Percentiles rank a stretch among this genome's conserved stretches.
Conservation (phyloP, 2,797 vertebrate genomes). For the Siniperca undulata region DNA sequence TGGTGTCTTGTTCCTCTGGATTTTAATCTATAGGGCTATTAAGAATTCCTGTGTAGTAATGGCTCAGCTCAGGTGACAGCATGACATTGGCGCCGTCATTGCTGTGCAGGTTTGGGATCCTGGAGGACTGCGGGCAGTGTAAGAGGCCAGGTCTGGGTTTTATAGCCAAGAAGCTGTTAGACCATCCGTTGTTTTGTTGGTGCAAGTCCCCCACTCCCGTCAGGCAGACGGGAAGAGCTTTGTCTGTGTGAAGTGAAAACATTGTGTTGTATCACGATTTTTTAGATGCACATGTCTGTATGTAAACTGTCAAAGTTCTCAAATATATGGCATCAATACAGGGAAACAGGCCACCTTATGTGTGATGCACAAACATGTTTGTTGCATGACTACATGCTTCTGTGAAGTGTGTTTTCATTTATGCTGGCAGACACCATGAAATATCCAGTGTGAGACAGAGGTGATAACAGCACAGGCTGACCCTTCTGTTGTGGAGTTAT, state of each 20-base stretch:
- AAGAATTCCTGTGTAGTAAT: conserved; percentile 82
- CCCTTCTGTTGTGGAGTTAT: conserved; percentile 62
- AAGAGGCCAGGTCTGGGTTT: conserved; percentile 39
- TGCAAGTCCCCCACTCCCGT: conserved; percentile 21
- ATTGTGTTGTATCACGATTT: background rate
- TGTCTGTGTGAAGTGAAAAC: conserved; percentile 2
- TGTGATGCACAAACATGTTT: background rate
- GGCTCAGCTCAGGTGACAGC: conserved; percentile 79
- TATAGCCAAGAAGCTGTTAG: conserved; percentile 29
- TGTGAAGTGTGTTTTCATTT: conserved; percentile 5
- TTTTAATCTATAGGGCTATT: conserved; percentile 86
- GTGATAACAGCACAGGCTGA: conserved; percentile 44
- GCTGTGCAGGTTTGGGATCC: conserved; percentile 55
- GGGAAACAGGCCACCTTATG: background rate
- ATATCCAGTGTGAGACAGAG: conserved; percentile 41
- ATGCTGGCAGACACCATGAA: conserved; percentile 12
- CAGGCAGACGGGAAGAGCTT: conserved; percentile 28
- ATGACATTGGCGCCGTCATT: conserved; percentile 81
- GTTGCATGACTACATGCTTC: conserved; percentile 1
- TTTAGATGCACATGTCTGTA: background rate
- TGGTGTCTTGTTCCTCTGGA: conserved; percentile 83
- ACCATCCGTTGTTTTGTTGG: conserved; percentile 29
- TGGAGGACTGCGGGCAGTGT: conserved; percentile 39
- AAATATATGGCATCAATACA: background rate
- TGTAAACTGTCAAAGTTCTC: background rate